Base-by-base conservation (phyloP, 2,888 invertebrate genomes). In the Sussaba pulchella region DNA sequence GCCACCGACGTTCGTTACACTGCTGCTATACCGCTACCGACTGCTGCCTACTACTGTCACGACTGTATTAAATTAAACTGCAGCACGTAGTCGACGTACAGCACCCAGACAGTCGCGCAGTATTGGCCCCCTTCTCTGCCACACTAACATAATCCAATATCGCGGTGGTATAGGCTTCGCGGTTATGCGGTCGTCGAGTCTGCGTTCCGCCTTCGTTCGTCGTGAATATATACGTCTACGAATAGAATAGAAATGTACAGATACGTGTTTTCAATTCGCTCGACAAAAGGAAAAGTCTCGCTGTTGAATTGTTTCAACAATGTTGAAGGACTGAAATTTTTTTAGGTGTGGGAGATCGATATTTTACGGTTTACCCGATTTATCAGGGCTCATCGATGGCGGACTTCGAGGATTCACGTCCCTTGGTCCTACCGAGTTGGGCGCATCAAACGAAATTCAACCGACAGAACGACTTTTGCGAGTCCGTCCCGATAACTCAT, bases 11-110 rank as follows among this genome's bases (percentile, higher is more conserved):
- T 31, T 6, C 31, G 31, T 31, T 2, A 2, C 31, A 31, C 31
- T 6, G 31, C 31, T 31, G 31, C 6, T 5, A 31, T 6, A 14
- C 31, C 26, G 36, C 76, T 61, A 43, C 54, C 47, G 31, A 67
- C 64, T 17, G 26, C 54, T 12, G n/a, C 14, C 85, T 83, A 81
- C 82, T 66, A 84, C 71, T 66, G 72, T 81, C 69, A 83, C 74
- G 69, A 76, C 85, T 90, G 90, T 92, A 92, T 92, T 91, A 90
- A 91, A 92, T 91, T 91, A 92, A 83, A 78, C 82, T 84, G 84
- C 72, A 85, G 85, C 84, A 39, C 47, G 82, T 79, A 70, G 85
- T 31, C 77, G 82, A 79, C 83, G 74, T 77, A 70, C 57, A 80
- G 83, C 78, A 83, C 69, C 76, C 75, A 61, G 67, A 41, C 50